Conservation (phyloP, 2,113 vertebrate genomes). For the Scytalopus superciliaris region DNA sequence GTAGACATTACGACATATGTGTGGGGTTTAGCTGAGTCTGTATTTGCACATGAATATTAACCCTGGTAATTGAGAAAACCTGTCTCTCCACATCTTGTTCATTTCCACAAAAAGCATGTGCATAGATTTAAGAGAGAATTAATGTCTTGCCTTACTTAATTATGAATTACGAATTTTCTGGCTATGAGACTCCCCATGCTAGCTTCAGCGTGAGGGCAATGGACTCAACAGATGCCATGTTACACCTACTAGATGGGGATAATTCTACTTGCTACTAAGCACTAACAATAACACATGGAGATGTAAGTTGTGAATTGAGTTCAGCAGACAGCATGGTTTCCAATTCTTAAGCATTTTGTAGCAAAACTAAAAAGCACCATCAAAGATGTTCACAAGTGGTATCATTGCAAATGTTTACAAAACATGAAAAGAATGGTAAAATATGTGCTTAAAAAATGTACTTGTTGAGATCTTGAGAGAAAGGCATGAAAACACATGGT, state of each 20-base stretch:
- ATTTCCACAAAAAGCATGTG: conserved; percentile 49
- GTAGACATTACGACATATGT: conserved; percentile 67
- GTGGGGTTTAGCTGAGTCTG: conserved; percentile 60
- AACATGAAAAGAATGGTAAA: conserved; percentile 62
- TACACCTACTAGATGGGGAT: conserved; percentile 29
- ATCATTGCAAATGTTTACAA: conserved; percentile 59
- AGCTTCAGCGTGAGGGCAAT: conserved; percentile 21
- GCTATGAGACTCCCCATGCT: background rate
- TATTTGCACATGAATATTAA: conserved; percentile 70
- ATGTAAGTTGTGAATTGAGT: conserved; percentile 37
- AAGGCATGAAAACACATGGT: background rate
- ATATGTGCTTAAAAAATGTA: conserved; percentile 39
- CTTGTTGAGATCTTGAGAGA: conserved; percentile 28
- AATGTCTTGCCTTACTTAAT: conserved; percentile 53
- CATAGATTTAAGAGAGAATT: conserved; percentile 59
- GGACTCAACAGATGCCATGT: conserved; percentile 41
- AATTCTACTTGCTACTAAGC: conserved; percentile 22
- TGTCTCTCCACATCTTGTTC: conserved; percentile 53
- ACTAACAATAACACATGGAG: conserved; percentile 48
- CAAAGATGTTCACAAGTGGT: conserved; percentile 49
- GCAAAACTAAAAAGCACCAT: conserved; percentile 63
- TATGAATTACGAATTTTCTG: conserved; percentile 61
- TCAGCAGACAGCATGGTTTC: conserved; percentile 56
- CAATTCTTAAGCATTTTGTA: conserved; percentile 48
- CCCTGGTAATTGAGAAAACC: conserved; percentile 52